These are phyloP conservation scores for Cryptomyrus ogoouensis DNA, from an alignment of 2,113 vertebrate species.

Conservation along the genomic window DNA sequence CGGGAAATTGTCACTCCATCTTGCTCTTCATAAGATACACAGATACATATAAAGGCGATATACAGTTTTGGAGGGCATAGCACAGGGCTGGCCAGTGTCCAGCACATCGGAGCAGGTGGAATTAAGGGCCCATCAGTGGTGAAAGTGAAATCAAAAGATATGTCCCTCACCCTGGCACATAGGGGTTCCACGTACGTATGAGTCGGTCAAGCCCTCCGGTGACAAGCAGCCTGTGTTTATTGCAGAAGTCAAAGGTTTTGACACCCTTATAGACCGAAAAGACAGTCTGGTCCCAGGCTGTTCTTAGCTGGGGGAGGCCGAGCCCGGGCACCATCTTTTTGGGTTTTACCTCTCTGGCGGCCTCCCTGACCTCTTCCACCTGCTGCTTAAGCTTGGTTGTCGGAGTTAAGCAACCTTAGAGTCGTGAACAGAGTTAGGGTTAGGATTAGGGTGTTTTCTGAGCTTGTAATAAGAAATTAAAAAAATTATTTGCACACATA, in stretches of 20 bases:
- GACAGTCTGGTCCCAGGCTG: constrained; percentile 47
- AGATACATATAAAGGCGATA: not conserved
- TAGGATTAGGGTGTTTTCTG: not conserved
- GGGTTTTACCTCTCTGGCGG: constrained; percentile 44
- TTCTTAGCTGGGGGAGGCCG: constrained; percentile 44
- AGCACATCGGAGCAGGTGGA: not conserved
- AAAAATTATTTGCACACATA: not conserved
- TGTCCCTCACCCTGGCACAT: constrained; percentile 48
- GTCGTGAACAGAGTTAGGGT: constrained; percentile 1
- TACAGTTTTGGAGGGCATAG: not conserved
- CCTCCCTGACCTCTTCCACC: constrained; percentile 54
- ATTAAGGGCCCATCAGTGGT: not conserved
- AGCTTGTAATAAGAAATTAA: not conserved
- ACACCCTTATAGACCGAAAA: constrained; percentile 57
- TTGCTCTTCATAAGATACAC: not conserved
- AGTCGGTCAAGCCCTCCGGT: constrained; percentile 60
- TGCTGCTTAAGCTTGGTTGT: constrained; percentile 53
- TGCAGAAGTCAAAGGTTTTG: constrained; percentile 58
- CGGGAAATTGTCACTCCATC: not conserved
- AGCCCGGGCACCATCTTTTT: constrained; percentile 38
- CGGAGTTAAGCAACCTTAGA: constrained; percentile 47
- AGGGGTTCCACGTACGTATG: constrained; percentile 65
- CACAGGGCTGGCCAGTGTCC: not conserved
- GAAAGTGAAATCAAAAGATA: not conserved
- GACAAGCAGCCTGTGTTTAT: constrained; percentile 56